Evolutionary conservation across 2,888 invertebrate genomes (phyloP), one percentile per base, ranked within the genome.

Genomic region (Tipula lateralis): DNA sequence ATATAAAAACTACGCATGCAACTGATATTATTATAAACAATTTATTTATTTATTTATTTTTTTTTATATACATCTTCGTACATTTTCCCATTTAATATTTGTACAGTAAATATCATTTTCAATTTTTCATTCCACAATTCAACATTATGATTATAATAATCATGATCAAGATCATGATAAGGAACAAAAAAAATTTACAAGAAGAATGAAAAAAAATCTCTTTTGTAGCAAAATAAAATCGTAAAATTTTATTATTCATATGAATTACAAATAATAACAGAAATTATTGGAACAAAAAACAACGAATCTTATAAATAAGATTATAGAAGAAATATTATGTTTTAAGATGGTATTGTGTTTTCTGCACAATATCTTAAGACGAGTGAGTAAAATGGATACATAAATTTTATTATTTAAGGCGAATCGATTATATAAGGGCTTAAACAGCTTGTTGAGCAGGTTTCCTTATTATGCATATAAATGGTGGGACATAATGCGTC

Each of bases 41-140:
- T 66, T 66, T 66, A 66, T 9, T 6, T 66, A 24, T 66, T 50
- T 50, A 9, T 66, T 66, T 16, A 44, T 44, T 12, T 39, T 12
- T 16, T 44, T 2, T 13, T 7, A n/a, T 36, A 36, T 7, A 66
- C 24, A 66, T 66, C 50, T 50, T 50, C 50, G 16, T 50, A 39
- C 39, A 12, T 13, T 24, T 24, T 66, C 24, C 66, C 66, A 66
- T 66, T 66, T 66, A 66, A 66, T 66, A 66, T 66, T 66, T 66
- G 66, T 66, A 66, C 66, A 66, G 66, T 66, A 66, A 66, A 66
- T 66, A 66, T 66, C 66, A 66, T 66, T 66, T 66, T 66, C 66
- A 66, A 66, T 66, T 66, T 66, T 66, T 66, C 66, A 66, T 66
- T 66, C 66, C 66, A 66, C 19, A 66, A 66, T 66, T 66, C 66